Percentiles rank a stretch among this genome's conserved stretches.
These are phyloP conservation scores for Eupithecia abbreviata DNA, from an alignment of 2,888 invertebrate genomes.

Conservation along the genomic window DNA sequence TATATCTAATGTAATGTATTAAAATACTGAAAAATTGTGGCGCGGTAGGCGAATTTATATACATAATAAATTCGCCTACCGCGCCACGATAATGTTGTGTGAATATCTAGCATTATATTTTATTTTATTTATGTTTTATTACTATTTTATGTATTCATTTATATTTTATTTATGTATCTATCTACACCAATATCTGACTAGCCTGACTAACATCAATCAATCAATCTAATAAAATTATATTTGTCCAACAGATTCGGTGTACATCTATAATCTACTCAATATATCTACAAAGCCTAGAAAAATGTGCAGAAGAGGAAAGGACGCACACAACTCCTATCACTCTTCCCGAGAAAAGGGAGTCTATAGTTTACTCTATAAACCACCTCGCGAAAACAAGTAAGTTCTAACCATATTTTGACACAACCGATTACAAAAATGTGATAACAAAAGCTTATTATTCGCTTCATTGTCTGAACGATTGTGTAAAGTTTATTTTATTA, in stretches of 20 bases:
- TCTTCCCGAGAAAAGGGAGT: conserved; percentile 65
- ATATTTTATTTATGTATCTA: no score
- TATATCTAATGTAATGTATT: no score
- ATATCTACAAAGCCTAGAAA: conserved; percentile 72
- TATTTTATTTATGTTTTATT: no score
- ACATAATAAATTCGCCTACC: no score
- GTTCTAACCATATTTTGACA: conserved; percentile 35
- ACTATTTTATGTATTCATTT: no score
- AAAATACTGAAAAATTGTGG: no score
- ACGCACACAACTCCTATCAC: conserved; percentile 65
- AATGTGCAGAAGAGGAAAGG: conserved; percentile 69
- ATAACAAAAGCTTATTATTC: not conserved
- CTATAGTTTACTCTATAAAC: conserved; percentile 71
- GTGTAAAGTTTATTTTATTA: not conserved
- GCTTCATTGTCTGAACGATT: not conserved
- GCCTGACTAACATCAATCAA: no score
- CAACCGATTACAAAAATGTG: not conserved
- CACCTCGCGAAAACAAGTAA: conserved; percentile 67
- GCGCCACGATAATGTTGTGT: no score
- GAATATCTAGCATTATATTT: no score
- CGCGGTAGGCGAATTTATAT: no score
- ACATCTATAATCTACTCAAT: conserved; percentile 75
- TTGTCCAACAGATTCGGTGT: conserved; percentile 65
- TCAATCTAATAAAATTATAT: not conserved
- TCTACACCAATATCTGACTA: not conserved